Evolutionary conservation across 1,140 invertebrate genomes (phyloP).

Genomic region (Harlomillsia oculata): DNA sequence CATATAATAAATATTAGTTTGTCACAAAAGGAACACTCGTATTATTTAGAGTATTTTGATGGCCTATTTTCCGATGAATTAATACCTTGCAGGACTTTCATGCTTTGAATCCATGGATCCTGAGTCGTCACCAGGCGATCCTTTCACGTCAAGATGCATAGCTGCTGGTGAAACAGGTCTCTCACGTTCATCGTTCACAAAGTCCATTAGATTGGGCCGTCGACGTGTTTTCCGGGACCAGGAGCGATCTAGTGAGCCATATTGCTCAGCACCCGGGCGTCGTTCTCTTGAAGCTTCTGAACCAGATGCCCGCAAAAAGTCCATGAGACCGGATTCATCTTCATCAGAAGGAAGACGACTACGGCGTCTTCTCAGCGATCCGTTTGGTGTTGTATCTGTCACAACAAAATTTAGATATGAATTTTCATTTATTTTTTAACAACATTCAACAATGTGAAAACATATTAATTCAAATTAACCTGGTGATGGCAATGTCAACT

Average conservation of each 20-base stretch:
- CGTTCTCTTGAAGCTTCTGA: conserved; percentile 64
- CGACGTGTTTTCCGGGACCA: conserved; percentile 70
- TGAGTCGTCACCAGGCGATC: conserved; percentile 34
- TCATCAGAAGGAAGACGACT: conserved; percentile 72
- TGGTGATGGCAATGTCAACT: conserved; percentile 30
- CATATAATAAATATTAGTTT: not conserved
- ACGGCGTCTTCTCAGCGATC: conserved; percentile 65
- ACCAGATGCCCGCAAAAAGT: conserved; percentile 67
- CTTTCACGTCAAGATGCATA: conserved; percentile 41
- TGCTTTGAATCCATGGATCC: conserved; percentile 16
- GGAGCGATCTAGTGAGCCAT: conserved; percentile 59
- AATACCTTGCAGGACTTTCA: conserved; percentile 21
- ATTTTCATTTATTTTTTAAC: not conserved
- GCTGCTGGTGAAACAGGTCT: conserved; percentile 55
- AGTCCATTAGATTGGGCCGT: conserved; percentile 55
- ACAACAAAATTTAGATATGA: conserved; percentile 6
- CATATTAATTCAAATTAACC: conserved; percentile 9
- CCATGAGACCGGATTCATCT: conserved; percentile 73
- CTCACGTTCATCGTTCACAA: conserved; percentile 51
- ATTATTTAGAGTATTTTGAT: not conserved
- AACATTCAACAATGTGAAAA: conserved; percentile 3
- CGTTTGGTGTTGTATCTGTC: conserved; percentile 75
- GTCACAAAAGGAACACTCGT: no score
- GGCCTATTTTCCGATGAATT: not conserved
- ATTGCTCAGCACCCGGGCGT: conserved; percentile 33